Conservation (phyloP, 2,113 vertebrate species). For the Aptenodytes forsteri region DNA sequence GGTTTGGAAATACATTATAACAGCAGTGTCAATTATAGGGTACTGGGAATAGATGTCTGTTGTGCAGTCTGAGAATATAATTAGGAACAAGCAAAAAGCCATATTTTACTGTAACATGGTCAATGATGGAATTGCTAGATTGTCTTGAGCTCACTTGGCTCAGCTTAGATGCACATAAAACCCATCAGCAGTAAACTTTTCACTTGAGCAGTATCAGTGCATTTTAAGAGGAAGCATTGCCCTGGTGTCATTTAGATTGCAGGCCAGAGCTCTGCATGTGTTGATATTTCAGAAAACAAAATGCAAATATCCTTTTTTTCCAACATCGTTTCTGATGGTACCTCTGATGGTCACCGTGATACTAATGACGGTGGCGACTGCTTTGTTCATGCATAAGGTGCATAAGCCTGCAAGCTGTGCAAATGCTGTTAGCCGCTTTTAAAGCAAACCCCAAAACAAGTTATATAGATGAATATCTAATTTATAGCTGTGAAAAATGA, state of each 20-base stretch:
- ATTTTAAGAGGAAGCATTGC: background rate
- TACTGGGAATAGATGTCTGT: background rate
- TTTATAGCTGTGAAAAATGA: background rate
- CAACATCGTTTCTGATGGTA: background rate
- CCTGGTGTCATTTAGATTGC: background rate
- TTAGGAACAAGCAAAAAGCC: background rate
- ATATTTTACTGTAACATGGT: background rate
- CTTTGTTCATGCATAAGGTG: background rate
- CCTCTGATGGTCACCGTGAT: background rate
- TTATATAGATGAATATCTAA: background rate
- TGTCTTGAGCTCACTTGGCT: background rate
- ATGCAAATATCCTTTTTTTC: background rate
- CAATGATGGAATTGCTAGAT: background rate
- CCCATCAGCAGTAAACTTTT: background rate
- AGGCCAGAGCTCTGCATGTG: background rate
- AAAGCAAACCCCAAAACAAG: background rate
- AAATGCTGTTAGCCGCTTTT: background rate
- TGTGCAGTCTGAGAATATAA: background rate
- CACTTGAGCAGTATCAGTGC: background rate
- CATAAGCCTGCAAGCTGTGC: background rate
- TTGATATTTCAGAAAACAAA: background rate
- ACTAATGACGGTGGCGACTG: background rate
- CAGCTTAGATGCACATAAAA: background rate
- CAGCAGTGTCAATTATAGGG: background rate
- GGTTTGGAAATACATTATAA: background rate